Evolutionary conservation across 1,140 invertebrate genomes (phyloP).

Genomic region (Drosophila ficusphila): DNA sequence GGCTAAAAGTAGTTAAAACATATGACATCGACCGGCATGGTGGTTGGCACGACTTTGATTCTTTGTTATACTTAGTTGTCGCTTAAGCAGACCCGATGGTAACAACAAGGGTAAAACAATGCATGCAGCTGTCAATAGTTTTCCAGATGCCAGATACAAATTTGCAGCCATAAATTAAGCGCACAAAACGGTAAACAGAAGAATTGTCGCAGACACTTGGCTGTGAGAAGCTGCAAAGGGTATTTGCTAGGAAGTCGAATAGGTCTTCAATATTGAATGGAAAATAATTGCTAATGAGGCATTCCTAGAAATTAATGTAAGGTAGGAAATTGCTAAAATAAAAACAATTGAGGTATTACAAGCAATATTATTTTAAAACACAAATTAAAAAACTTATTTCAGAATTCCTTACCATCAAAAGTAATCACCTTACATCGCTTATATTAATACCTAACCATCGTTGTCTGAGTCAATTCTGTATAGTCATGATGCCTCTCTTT

Average conservation of each 20-base stretch:
- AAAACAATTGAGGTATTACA: no score
- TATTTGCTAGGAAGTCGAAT: neutral
- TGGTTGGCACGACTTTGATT: conserved; percentile 32
- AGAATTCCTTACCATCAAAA: no score
- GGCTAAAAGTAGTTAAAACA: conserved; percentile 37
- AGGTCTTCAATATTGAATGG: no score
- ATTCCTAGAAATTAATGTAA: no score
- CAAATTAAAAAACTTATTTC: no score
- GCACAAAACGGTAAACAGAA: conserved; percentile 51
- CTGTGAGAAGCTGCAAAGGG: conserved; percentile 3
- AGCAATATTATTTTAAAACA: no score
- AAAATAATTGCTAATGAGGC: no score
- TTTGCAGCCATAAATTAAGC: conserved; percentile 73
- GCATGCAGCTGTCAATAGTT: conserved; percentile 50
- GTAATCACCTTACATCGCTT: no score
- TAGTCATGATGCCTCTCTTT: neutral
- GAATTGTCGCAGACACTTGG: conserved; percentile 38
- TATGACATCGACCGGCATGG: conserved; percentile 13
- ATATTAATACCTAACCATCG: no score
- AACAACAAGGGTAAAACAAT: conserved; percentile 34
- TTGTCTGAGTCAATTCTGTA: no score
- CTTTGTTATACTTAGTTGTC: conserved; percentile 34
- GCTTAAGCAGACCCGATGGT: conserved; percentile 8
- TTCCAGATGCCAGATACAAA: conserved; percentile 58
- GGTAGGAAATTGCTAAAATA: no score